Conservation (phyloP, 2,797 vertebrate species). For the Petrocephalus sullivani region DNA sequence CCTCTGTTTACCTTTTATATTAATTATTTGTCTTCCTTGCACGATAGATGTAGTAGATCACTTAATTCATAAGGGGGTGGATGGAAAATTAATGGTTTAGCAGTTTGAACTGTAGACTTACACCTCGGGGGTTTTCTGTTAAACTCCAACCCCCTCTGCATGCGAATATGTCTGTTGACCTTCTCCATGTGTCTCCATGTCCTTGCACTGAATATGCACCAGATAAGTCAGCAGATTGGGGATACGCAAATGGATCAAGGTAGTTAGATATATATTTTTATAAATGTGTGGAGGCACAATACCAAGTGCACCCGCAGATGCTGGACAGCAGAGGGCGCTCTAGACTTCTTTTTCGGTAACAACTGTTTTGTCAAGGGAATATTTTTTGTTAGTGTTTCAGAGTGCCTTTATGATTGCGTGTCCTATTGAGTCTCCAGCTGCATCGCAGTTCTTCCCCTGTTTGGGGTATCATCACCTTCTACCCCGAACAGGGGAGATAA, state of each 20-base stretch:
- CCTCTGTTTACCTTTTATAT: not conserved
- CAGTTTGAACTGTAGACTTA: not conserved
- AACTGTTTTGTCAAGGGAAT: not conserved
- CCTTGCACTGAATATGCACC: not conserved
- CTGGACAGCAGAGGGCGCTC: constrained; percentile 15
- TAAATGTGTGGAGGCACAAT: not conserved
- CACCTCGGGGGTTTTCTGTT: not conserved
- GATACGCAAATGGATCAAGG: not conserved
- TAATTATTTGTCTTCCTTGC: not conserved
- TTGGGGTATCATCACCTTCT: not conserved
- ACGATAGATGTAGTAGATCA: not conserved
- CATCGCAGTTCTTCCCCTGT: not conserved
- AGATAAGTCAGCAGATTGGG: not conserved
- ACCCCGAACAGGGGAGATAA: not conserved
- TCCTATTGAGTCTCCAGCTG: not conserved
- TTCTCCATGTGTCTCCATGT: not conserved
- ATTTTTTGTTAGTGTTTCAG: not conserved
- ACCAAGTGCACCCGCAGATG: not conserved
- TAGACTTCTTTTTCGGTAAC: not conserved
- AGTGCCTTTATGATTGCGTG: not conserved
- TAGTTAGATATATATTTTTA: not conserved
- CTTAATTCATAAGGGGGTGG: not conserved
- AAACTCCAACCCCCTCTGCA: not conserved
- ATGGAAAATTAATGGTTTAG: not conserved
- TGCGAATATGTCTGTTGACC: not conserved